These are phyloP conservation scores for Mohoua ochrocephala DNA, from an alignment of 2,113 vertebrate species.

Conservation along the genomic window DNA sequence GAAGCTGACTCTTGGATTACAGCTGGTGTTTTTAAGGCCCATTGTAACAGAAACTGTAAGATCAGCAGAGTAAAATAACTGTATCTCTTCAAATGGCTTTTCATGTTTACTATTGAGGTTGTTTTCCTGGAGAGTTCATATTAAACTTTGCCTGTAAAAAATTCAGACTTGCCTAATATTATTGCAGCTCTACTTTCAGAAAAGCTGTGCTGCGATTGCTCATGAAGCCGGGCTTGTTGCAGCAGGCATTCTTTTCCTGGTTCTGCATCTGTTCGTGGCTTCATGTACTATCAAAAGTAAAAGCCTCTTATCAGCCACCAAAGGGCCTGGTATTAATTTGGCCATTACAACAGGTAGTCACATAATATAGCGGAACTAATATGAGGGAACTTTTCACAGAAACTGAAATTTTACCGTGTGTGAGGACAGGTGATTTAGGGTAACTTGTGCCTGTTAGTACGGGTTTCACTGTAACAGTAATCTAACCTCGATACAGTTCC, in stretches of 20 bases:
- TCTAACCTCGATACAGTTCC: background rate
- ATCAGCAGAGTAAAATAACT: background rate
- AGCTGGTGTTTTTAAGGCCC: background rate
- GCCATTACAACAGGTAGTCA: background rate
- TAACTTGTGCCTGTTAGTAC: background rate
- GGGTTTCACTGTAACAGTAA: background rate
- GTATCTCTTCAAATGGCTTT: background rate
- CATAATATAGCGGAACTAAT: background rate
- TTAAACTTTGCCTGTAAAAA: constrained; percentile 12
- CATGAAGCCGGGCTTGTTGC: background rate
- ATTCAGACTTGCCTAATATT: background rate
- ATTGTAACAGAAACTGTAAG: background rate
- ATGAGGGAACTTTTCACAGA: background rate
- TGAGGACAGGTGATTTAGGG: background rate
- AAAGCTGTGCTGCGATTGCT: background rate
- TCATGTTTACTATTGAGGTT: background rate
- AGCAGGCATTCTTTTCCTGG: background rate
- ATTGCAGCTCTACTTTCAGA: background rate
- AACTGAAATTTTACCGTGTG: background rate
- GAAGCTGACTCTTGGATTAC: background rate
- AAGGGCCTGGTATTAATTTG: background rate
- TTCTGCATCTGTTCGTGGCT: background rate
- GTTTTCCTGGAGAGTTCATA: background rate
- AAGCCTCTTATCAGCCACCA: background rate
- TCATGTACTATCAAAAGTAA: background rate